Percentiles rank a stretch among this genome's conserved stretches.
These are phyloP conservation scores for Grammomys surdaster DNA, from an alignment of 2,113 vertebrate genomes.

Conservation along the genomic window DNA sequence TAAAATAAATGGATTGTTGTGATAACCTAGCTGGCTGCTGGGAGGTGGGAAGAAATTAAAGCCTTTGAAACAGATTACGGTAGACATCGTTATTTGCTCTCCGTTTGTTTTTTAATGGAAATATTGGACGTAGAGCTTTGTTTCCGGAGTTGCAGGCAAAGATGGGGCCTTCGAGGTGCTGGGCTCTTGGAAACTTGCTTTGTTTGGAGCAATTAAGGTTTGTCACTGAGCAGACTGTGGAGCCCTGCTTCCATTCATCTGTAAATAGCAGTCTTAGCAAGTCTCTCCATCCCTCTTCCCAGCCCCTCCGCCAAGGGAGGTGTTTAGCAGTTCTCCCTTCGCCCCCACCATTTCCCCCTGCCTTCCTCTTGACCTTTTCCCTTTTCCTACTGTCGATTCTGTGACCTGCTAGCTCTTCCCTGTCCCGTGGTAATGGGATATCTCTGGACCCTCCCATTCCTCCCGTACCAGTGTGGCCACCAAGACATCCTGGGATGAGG, in stretches of 20 bases:
- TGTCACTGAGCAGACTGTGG: constrained; percentile 59
- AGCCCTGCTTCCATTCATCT: constrained; percentile 15
- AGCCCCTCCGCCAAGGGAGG: not conserved
- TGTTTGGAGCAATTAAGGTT: constrained; percentile 72
- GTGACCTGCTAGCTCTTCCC: not conserved
- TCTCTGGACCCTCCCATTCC: not conserved
- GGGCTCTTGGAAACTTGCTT: constrained; percentile 56
- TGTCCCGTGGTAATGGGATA: not conserved
- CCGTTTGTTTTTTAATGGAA: not conserved
- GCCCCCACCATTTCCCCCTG: not conserved
- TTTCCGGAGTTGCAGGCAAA: not conserved
- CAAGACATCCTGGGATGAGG: not conserved
- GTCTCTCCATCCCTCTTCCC: not conserved
- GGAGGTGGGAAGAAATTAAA: not conserved
- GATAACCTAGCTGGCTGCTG: not conserved
- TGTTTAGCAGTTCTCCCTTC: not conserved
- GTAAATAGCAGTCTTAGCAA: constrained; percentile 19
- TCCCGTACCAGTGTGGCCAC: not conserved
- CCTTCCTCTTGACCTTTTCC: not conserved
- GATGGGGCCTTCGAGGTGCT: not conserved
- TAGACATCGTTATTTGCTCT: not conserved
- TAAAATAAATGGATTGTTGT: constrained; percentile 63
- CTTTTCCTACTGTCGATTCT: constrained; percentile 35
- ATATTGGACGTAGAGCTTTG: not conserved
- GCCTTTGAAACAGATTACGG: not conserved